These are phyloP conservation scores for Cervus canadensis DNA, from an alignment of 2,113 vertebrate genomes.

Conservation along the genomic window DNA sequence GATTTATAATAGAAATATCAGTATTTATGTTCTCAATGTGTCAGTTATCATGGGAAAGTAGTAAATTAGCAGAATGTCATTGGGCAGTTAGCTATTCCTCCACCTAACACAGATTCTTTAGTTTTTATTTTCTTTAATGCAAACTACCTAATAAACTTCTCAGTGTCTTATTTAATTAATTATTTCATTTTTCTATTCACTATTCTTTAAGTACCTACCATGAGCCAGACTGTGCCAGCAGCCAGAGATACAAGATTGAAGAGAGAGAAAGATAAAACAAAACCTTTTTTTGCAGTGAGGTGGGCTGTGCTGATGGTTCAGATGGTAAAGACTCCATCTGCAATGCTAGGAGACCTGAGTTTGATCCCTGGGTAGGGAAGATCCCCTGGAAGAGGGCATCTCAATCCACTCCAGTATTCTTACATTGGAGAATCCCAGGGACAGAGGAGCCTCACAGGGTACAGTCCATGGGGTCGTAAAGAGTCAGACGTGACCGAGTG, in stretches of 20 bases:
- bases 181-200: not conserved
- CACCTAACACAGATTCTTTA: not conserved
- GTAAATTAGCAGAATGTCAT: not conserved
- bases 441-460: not conserved
- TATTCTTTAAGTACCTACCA: not conserved
- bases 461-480: not conserved
- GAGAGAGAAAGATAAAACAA: not conserved
- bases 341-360: not conserved
- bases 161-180: not conserved
- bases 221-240: not conserved
- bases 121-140: not conserved
- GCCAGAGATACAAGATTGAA: not conserved
- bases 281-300: not conserved
- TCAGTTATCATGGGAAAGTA: not conserved
- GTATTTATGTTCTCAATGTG: not conserved
- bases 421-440: not conserved
- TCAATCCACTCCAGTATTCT: not conserved
- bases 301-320: not conserved
- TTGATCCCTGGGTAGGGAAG: not conserved
- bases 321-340: not conserved
- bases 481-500: not conserved
- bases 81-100: not conserved
- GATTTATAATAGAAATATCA: not conserved
- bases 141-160: not conserved
- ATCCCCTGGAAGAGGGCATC: not conserved